These are phyloP conservation scores for Malthinus seriepunctatus DNA, from an alignment of 2,888 invertebrate species.

Conservation along the genomic window DNA sequence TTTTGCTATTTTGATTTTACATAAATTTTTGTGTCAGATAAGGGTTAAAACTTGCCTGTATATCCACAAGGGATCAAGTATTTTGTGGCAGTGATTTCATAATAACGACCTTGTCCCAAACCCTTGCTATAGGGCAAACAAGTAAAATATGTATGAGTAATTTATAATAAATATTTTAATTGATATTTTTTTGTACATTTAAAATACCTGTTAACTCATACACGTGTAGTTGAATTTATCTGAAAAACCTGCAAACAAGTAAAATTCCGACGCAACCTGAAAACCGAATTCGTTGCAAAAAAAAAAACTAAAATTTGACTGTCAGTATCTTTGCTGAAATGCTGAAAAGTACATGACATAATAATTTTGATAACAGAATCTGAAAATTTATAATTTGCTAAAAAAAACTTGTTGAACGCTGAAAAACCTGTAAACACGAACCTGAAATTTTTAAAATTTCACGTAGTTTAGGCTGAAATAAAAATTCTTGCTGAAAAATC, in stretches of 20 bases:
- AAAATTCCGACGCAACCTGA: constrained; percentile 25
- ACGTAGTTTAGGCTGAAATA: constrained; percentile 17
- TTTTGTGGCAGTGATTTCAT: constrained; percentile 41
- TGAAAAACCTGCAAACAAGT: constrained; percentile 31
- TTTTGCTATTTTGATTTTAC: constrained; percentile 15
- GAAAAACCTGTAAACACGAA: constrained; percentile 24
- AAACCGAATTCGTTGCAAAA: constrained; percentile 29
- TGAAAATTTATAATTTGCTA: constrained; percentile 13
- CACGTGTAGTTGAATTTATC: constrained; percentile 24
- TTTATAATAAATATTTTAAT: constrained; percentile 26
- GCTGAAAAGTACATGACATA: constrained; percentile 24
- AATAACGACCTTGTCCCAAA: constrained; percentile 47
- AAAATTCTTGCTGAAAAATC: constrained; percentile 21
- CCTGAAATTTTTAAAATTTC: constrained; percentile 18
- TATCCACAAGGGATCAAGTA: constrained; percentile 51
- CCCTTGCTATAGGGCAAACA: constrained; percentile 56
- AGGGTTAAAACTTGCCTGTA: constrained; percentile 51
- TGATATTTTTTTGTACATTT: constrained; percentile 19
- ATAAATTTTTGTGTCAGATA: constrained; percentile 25
- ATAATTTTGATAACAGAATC: constrained; percentile 21
- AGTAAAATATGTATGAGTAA: constrained; percentile 44
- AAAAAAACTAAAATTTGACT: constrained; percentile 6
- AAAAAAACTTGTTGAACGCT: constrained; percentile 20
- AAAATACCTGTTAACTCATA: constrained; percentile 21
- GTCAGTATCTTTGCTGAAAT: constrained; percentile 22